A percentile compares a stretch with the other conserved stretches of the same genome.
phyloP scores from a whole-genome alignment of 2,797 vertebrate genomes.

The Trematomus bernacchii region DNA sequence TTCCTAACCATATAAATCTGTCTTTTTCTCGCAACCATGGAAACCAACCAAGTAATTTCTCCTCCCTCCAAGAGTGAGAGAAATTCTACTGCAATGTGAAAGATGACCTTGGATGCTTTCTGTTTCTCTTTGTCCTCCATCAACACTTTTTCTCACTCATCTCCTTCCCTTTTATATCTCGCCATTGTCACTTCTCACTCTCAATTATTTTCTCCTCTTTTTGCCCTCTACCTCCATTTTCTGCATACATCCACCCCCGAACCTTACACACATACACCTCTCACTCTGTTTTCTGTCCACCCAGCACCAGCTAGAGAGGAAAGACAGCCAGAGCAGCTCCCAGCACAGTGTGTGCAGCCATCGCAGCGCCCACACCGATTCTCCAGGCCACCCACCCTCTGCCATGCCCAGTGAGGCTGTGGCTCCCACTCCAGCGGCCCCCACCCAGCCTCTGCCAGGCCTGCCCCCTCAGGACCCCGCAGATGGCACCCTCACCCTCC shows the following conservation, averaged over 20 bases:
- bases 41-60: conserved; percentile 68
- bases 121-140: conserved; percentile 59
- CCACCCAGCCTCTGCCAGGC: conserved; percentile 85
- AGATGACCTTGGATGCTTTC: conserved; percentile 74
- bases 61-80: conserved; percentile 36
- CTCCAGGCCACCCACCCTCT: conserved; percentile 90
- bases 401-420: conserved; percentile 86
- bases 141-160: conserved; percentile 48
- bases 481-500: conserved; percentile 90
- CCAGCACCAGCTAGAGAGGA: conserved; percentile 96
- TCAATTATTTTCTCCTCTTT: conserved; percentile 30
- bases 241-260: conserved; percentile 39
- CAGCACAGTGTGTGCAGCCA: conserved; percentile 96
- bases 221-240: conserved; percentile 51
- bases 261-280: conserved; percentile 23
- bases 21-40: conserved; percentile 76
- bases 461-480: conserved; percentile 85
- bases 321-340: conserved; percentile 97
- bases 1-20: conserved; percentile 48
- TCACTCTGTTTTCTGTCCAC: conserved; percentile 43
- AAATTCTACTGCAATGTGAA: conserved; percentile 54
- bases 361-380: conserved; percentile 92
- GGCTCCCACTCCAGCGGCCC: conserved; percentile 84
- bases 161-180: conserved; percentile 41
- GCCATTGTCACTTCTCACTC: conserved; percentile 52